Evolutionary conservation across 2,888 invertebrate species (phyloP), one percentile per base, ranked within the genome.

Genomic region (Chaetogeoica ovagalla): DNA sequence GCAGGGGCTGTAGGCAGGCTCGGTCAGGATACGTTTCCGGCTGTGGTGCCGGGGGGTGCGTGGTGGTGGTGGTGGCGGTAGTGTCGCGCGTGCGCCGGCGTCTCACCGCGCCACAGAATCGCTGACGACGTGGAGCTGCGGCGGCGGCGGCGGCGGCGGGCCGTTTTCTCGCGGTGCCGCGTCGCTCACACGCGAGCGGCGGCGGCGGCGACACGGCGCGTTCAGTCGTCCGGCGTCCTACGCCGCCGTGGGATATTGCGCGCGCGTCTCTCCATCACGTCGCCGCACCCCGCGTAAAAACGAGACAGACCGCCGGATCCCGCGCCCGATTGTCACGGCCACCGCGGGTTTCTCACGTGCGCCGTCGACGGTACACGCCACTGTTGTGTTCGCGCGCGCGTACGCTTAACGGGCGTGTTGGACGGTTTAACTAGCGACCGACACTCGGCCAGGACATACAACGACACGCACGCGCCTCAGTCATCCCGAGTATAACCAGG

Each of bases 211-310:
- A n/a, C 19, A 5, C 5, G 37, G 65, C 37, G n/a, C 21, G 37
- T 37, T 30, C 65, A 65, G 74, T 74, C 63, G 74, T 65, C 74
- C 74, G 74, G 74, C 74, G 74, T 74, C 65, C 74, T 65, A 65
- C 74, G 74, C 48, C 48, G 48, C 65, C 74, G 74, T 74, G 65
- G 55, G 63, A 55, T 65, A 74, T 55, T 55, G 48, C 48, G 63
- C 55, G 74, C 55, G 65, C 55, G 71, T 21, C 11, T 15, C 13
- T 13, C 48, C 48, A 1, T 13, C 48, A 13, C 48, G 52, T 9
- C 60, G 39, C n/a, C 60, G 39, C n/a, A 21, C 30, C 30, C n/a
- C 72, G 39, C 62, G 52, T 3, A 48, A 9, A 17, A 59, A 19
- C 21, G n/a, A 21, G 3, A 21, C 52, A 37, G 30, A 30, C n/a